These are phyloP conservation scores for Eulemur mongoz DNA, from an alignment of 2,797 vertebrate species.

Conservation along the genomic window DNA sequence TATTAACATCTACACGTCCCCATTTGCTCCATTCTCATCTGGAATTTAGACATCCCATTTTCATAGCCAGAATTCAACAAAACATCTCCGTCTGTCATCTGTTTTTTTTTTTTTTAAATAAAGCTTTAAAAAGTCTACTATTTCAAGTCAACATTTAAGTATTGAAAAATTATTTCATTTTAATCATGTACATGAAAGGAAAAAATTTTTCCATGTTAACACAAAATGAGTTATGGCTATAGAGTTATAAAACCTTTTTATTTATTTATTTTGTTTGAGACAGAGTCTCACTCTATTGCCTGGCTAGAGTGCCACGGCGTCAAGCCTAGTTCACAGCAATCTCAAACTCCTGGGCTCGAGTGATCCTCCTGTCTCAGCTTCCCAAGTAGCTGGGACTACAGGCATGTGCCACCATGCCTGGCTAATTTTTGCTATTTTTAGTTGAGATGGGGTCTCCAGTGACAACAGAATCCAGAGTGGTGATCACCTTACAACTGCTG, in stretches of 20 bases:
- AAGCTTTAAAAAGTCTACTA: conserved; percentile 38
- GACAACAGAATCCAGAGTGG: not conserved
- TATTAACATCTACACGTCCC: conserved; percentile 49
- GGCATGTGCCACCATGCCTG: not conserved
- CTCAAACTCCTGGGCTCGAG: not conserved
- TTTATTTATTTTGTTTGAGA: too few species aligned
- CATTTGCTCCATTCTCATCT: conserved; percentile 39
- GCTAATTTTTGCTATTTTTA: too few species aligned
- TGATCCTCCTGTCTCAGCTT: not conserved
- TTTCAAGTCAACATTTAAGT: conserved; percentile 42
- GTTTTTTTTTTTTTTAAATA: conserved; percentile 27
- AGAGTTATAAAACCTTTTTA: not conserved
- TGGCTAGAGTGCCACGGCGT: too few species aligned
- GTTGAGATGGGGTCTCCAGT: too few species aligned
- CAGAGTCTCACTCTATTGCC: too few species aligned
- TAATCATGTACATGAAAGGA: not conserved
- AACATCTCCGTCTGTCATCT: conserved; percentile 51
- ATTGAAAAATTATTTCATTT: conserved; percentile 53
- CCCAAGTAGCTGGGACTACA: not conserved
- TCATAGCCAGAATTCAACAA: conserved; percentile 42
- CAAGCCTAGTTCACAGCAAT: too few species aligned
- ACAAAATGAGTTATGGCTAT: not conserved
- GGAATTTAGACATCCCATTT: conserved; percentile 57
- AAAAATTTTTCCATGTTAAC: not conserved
- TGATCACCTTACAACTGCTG: not conserved